These are phyloP conservation scores for Lerema accius DNA, from an alignment of 1,140 invertebrate genomes.

Conservation along the genomic window DNA sequence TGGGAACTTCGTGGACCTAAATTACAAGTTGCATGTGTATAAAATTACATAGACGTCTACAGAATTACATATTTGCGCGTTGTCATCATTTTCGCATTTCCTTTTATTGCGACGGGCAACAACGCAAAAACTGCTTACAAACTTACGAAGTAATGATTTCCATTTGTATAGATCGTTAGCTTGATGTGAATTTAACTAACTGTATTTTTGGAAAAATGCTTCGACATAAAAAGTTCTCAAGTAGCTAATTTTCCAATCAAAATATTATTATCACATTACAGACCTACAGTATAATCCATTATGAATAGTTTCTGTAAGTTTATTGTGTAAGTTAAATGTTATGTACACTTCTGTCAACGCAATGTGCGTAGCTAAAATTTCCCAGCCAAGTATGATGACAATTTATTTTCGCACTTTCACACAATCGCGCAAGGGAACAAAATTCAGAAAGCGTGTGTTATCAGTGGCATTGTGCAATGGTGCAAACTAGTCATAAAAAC, in stretches of 20 bases:
- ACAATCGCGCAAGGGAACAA: not conserved
- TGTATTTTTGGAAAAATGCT: conserved; percentile 3
- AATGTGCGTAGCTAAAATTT: no score
- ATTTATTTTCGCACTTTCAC: not conserved
- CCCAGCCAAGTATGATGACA: no score
- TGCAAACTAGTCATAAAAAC: conserved; percentile 20
- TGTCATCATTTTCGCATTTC: conserved; percentile 54
- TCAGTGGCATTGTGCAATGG: conserved; percentile 12
- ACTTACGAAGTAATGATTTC: conserved; percentile 1
- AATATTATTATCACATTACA: no score
- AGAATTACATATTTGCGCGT: conserved; percentile 32
- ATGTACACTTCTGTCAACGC: not conserved
- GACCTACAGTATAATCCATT: no score
- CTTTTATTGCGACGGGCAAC: conserved; percentile 29
- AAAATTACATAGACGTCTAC: not conserved
- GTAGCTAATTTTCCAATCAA: not conserved
- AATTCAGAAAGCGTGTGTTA: not conserved
- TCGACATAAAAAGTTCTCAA: no score
- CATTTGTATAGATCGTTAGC: not conserved
- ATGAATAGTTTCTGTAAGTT: no score
- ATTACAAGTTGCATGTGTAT: conserved; percentile 10
- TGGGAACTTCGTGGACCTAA: conserved; percentile 10
- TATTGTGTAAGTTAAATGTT: no score
- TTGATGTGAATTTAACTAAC: conserved; percentile 23
- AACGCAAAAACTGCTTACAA: conserved; percentile 2